Base-by-base conservation (phyloP, 2,888 invertebrate species). In the Coelopa pilipes region DNA sequence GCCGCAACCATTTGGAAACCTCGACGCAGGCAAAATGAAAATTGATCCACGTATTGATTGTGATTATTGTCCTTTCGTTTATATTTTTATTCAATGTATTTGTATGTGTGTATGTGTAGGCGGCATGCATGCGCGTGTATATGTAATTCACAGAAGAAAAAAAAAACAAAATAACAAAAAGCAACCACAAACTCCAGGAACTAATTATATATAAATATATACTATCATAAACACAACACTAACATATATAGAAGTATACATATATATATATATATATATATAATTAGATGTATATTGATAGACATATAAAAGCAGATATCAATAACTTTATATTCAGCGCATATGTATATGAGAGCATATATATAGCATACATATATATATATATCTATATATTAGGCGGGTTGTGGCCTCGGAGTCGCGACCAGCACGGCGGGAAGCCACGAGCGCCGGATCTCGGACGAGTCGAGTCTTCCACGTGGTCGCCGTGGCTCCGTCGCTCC, bases 221-320 rank as follows among this genome's bases (percentile, higher is more conserved):
- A 34, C 49, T 76, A 74, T 74, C 75, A 49, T 67, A 74, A 76
- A 76, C 75, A 75, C 75, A 19, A 53, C 53, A 24, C 55, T 12
- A 60, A 60, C 55, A n/a, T 9, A 55, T 55, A 55, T 55, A n/a
- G 9, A 55, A n/a, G 7, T 17, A 57, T 57, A 19, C 17, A 19
- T 57, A 34, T 50, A 68, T 68, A 50, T 73, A 68, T 67, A 34
- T 34, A 34, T 2, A 4, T 34, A 34, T 34, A 34, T 34, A 34
- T 34, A 34, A n/a, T n/a, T 34, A 34, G 34, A 34, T 34, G 34
- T 34, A 34, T 34, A 34, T 34, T 34, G 34, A 34, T 34, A 34
- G 34, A 34, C 2, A 34, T 34, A 2, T 34, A 34, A 34, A 34
- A 34, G 34, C 34, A 34, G 34, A 34, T 34, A 34, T 34, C 34